These are phyloP conservation scores for Oostethus manadensis DNA, from an alignment of 2,113 vertebrate genomes.

Conservation along the genomic window DNA sequence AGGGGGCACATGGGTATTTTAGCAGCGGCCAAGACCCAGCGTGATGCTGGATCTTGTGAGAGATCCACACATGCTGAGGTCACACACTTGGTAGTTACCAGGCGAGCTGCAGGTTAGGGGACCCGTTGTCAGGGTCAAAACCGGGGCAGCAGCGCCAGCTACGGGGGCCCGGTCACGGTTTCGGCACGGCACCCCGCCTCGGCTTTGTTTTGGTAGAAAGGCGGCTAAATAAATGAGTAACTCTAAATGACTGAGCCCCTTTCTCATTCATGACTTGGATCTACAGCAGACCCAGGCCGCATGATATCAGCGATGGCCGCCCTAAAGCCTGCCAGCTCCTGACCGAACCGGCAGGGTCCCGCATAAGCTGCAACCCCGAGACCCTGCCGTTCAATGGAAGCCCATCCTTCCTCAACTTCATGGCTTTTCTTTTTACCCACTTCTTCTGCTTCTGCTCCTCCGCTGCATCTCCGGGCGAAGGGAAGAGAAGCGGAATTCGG, in stretches of 20 bases:
- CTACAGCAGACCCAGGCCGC: conserved; percentile 59
- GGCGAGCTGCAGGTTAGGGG: conserved; percentile 58
- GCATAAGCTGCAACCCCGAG: conserved; percentile 23
- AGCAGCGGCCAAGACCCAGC: conserved; percentile 60
- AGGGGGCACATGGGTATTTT: conserved; percentile 57
- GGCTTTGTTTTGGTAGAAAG: conserved; percentile 66
- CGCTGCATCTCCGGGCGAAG: conserved; percentile 43
- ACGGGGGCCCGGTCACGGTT: conserved; percentile 46
- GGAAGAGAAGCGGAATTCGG: conserved; percentile 37
- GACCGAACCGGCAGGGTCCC: conserved; percentile 52
- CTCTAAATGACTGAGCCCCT: conserved; percentile 71
- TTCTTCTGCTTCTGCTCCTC: conserved; percentile 11
- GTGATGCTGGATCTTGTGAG: conserved; percentile 58
- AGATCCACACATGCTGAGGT: conserved; percentile 70
- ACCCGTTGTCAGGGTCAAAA: conserved; percentile 69
- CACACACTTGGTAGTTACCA: conserved; percentile 64
- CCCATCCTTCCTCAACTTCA: conserved; percentile 44
- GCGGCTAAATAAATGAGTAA: conserved; percentile 72
- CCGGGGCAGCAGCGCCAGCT: conserved; percentile 55
- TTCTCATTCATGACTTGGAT: conserved; percentile 72
- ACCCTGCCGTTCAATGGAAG: conserved; percentile 56
- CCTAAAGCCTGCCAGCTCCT: conserved; percentile 36
- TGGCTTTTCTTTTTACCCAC: conserved; percentile 23
- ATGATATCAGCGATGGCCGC: conserved; percentile 50
- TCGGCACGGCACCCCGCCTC: conserved; percentile 58